Evolutionary conservation across 1,140 invertebrate genomes (phyloP).

Genomic region (Hyles euphorbiae): DNA sequence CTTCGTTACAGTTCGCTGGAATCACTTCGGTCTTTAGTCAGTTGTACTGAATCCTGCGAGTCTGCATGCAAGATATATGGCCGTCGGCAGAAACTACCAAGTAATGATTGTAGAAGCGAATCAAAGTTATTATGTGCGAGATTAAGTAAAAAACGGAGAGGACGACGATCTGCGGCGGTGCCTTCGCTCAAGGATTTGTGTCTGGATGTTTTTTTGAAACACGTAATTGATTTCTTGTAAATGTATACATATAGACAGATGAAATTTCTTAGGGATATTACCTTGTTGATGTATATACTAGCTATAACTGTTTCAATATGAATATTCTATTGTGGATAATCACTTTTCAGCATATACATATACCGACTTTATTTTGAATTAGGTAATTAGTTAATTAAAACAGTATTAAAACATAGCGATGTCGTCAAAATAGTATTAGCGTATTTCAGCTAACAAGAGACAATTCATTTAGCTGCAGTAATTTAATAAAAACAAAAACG

Average conservation of each 20-base stretch:
- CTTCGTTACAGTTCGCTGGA: constrained; percentile 39
- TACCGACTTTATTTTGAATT: too few species aligned
- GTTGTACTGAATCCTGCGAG: constrained; percentile 17
- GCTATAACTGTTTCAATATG: too few species aligned
- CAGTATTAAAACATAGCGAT: too few species aligned
- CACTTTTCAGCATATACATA: too few species aligned
- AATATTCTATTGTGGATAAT: too few species aligned
- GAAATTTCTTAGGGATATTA: too few species aligned
- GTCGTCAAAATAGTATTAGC: background rate
- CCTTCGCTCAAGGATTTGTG: constrained; percentile 41
- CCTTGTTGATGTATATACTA: too few species aligned
- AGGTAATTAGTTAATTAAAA: too few species aligned
- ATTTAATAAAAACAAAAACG: too few species aligned
- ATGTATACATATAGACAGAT: background rate
- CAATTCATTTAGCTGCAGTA: too few species aligned
- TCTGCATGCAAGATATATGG: constrained; percentile 7
- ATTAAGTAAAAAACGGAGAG: constrained; percentile 10
- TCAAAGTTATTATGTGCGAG: background rate
- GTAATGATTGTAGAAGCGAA: background rate
- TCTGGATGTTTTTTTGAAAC: constrained; percentile 40
- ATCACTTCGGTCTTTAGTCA: constrained; percentile 9
- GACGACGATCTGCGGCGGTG: constrained; percentile 24
- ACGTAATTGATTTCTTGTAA: constrained; percentile 28
- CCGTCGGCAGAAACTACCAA: constrained; percentile 12
- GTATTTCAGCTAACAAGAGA: too few species aligned